Percentiles rank a stretch among this genome's conserved stretches.
Conservation (phyloP, 2,888 invertebrate species). For the Lepidochrysops patricia region DNA sequence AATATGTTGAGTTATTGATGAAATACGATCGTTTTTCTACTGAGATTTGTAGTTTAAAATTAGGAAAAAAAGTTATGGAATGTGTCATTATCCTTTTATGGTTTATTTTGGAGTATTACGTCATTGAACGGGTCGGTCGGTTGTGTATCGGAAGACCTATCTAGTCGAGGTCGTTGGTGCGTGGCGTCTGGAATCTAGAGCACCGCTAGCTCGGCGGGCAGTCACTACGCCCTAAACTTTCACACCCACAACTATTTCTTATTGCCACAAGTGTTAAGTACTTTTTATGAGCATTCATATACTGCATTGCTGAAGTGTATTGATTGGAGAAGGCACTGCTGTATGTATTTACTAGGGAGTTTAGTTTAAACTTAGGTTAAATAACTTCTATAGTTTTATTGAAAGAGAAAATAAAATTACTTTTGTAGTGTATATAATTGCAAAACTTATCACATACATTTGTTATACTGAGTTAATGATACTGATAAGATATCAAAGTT, state of each 20-base stretch:
- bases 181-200: conserved; percentile 38
- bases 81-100: conserved; percentile 52
- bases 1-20: not conserved
- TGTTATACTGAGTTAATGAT: not conserved
- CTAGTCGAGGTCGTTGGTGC: conserved; percentile 34
- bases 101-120: conserved; percentile 73
- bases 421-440: not conserved
- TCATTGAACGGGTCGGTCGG: conserved; percentile 46
- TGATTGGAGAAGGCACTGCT: conserved; percentile 20
- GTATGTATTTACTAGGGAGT: no score
- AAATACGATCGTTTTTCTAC: not conserved
- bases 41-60: not conserved
- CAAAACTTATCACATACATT: no score
- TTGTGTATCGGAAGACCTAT: conserved; percentile 20
- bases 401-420: no score
- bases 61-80: not conserved
- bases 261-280: conserved; percentile 26
- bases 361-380: no score
- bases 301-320: conserved; percentile 34
- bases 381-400: no score
- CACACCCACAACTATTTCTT: conserved; percentile 24
- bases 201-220: conserved; percentile 24
- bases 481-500: not conserved
- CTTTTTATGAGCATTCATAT: conserved; percentile 27
- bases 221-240: conserved; percentile 29